Evolutionary conservation across 2,113 vertebrate genomes (phyloP).

Genomic region (Balaeniceps rex): DNA sequence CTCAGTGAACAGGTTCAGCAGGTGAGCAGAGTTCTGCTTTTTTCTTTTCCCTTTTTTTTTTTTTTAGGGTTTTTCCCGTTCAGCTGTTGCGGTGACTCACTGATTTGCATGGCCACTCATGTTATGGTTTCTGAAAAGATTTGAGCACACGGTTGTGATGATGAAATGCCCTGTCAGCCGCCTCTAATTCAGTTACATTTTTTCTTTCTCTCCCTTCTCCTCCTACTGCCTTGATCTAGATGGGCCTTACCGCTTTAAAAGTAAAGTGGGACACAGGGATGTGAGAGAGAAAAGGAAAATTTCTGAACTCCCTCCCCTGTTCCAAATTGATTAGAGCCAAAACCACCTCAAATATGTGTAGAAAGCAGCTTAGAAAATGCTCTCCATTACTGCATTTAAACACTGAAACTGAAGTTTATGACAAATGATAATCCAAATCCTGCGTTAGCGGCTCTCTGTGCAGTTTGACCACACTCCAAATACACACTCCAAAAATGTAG

Average conservation of each 20-base stretch:
- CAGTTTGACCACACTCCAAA: not conserved
- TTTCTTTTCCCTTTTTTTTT: not conserved
- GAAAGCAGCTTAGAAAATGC: not conserved
- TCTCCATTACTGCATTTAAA: not conserved
- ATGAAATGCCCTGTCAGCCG: not conserved
- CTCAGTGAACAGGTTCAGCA: not conserved
- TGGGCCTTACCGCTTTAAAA: constrained; percentile 44
- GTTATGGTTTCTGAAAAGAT: not conserved
- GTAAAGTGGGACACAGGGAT: constrained; percentile 46
- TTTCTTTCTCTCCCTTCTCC: not conserved
- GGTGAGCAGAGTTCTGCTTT: not conserved
- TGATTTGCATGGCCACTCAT: not conserved
- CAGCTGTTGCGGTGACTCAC: not conserved
- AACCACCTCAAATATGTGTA: not conserved
- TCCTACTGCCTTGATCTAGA: not conserved
- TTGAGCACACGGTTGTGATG: not conserved
- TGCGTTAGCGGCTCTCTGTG: not conserved
- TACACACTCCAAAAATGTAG: not conserved
- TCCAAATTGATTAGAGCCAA: constrained; percentile 50
- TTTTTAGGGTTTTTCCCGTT: not conserved
- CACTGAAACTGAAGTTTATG: not conserved
- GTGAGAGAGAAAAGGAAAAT: not conserved
- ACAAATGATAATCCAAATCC: not conserved
- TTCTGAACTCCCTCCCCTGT: not conserved
- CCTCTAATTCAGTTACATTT: not conserved